Evolutionary conservation across 2,113 vertebrate species (phyloP).

Genomic region (Paraplagusia blochii): DNA sequence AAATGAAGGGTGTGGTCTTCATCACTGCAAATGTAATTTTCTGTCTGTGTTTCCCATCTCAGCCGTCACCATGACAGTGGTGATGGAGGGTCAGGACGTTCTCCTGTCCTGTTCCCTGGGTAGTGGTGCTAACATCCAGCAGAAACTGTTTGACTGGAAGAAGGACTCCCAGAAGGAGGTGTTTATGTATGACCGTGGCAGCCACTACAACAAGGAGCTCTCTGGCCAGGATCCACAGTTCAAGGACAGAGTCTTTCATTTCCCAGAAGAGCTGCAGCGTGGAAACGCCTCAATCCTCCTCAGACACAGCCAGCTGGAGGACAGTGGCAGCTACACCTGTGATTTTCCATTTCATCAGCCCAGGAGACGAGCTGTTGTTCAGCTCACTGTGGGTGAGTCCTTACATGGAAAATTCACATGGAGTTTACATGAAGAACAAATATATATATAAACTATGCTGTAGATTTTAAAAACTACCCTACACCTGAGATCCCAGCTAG

Average conservation of each 20-base stretch:
- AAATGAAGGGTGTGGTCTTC: no score
- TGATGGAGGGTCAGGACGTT: no score
- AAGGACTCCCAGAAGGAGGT: conserved; percentile 6
- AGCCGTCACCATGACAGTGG: no score
- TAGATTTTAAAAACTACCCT: no score
- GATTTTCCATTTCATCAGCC: fast-evolving
- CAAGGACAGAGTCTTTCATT: conserved; percentile 17
- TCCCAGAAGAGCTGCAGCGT: fast-evolving
- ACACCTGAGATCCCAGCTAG: no score
- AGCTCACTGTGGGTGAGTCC: conserved; percentile 2
- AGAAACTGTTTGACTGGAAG: fast-evolving
- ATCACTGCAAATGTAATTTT: no score
- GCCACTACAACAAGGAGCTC: not conserved
- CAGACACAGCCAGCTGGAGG: not conserved
- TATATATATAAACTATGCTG: no score
- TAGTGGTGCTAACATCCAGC: no score
- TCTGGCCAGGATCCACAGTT: not conserved
- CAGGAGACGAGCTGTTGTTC: fast-evolving
- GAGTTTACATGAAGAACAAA: no score
- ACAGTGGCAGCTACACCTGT: conserved; percentile 10
- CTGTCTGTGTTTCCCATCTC: no score
- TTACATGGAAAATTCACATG: fast-evolving
- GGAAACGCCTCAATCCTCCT: conserved; percentile 18
- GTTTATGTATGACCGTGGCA: fast-evolving
- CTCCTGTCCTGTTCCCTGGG: no score